phyloP scores from a whole-genome alignment of 1,140 invertebrate genomes.

The Steinernema feltiae region DNA sequence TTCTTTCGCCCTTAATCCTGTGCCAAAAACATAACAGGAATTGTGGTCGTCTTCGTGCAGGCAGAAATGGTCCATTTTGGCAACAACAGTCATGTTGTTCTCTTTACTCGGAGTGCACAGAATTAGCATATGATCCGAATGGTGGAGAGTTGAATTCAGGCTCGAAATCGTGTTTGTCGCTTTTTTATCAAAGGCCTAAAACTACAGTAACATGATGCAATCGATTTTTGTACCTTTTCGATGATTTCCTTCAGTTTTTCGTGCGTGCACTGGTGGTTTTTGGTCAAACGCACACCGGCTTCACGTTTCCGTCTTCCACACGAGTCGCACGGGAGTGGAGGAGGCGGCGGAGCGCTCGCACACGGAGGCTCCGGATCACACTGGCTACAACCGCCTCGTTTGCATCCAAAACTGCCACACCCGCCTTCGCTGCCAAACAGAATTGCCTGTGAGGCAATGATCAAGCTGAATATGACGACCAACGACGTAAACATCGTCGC shows the following conservation, averaged over 20 bases:
- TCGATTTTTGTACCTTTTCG: background rate
- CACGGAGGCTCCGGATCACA: background rate
- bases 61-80: slow-evolving; percentile 1
- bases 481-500: no score
- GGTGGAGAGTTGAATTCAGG: background rate
- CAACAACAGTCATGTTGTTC: background rate
- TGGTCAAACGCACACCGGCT: background rate
- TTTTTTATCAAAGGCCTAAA: background rate
- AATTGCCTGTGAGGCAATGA: no score
- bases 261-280: background rate
- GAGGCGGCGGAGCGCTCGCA: background rate
- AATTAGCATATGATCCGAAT: background rate
- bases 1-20: background rate
- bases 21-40: background rate
- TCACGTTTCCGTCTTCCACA: background rate
- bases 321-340: background rate
- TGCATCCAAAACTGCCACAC: background rate
- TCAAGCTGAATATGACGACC: no score
- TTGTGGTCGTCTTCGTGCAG: background rate
- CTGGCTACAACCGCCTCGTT: background rate
- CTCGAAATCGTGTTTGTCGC: background rate
- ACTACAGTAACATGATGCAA: background rate
- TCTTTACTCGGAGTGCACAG: background rate
- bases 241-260: background rate
- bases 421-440: slow-evolving; percentile 1